Conservation (phyloP, 2,888 invertebrate species). For the Seladonia tumulorum region DNA sequence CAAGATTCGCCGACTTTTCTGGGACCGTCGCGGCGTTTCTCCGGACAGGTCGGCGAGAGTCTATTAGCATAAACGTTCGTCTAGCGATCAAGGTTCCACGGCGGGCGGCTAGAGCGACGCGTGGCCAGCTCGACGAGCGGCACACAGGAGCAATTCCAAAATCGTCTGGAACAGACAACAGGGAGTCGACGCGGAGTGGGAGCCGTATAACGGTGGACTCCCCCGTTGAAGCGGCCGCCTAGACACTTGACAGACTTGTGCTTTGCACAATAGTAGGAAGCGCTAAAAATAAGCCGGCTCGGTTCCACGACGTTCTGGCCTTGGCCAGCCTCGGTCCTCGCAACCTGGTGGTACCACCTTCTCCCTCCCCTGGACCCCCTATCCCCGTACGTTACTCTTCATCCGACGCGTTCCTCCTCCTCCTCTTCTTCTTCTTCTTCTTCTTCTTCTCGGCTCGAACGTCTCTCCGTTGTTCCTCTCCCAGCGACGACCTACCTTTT, state of each 20-base stretch:
- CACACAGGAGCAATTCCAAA: slow-evolving; percentile 18
- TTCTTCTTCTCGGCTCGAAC: slow-evolving; percentile 4
- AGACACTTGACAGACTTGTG: slow-evolving; percentile 78
- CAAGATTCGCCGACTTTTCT: background rate
- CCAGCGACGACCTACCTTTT: slow-evolving; percentile 30
- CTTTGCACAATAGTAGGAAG: slow-evolving; percentile 79
- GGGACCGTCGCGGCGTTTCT: background rate
- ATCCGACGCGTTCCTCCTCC: slow-evolving; percentile 20
- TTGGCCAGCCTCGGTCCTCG: slow-evolving; percentile 74
- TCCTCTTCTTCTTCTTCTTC: slow-evolving; percentile 24
- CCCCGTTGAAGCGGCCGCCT: slow-evolving; percentile 68
- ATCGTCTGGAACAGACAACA: slow-evolving; percentile 38
- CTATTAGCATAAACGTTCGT: slow-evolving; percentile 3
- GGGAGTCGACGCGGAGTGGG: slow-evolving; percentile 19
- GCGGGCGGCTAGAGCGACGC: background rate
- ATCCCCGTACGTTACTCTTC: slow-evolving; percentile 14
- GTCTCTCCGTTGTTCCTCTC: slow-evolving; percentile 21
- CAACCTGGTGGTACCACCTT: slow-evolving; percentile 69
- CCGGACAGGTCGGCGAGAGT: background rate
- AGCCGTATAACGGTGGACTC: slow-evolving; percentile 61
- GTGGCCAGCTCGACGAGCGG: background rate
- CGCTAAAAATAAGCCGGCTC: slow-evolving; percentile 75
- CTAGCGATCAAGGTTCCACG: slow-evolving; percentile 6
- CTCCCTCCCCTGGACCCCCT: slow-evolving; percentile 18
- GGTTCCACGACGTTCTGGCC: slow-evolving; percentile 73